Base-by-base conservation (phyloP, 1,140 invertebrate genomes). In the Muscidifurax raptorellus region DNA sequence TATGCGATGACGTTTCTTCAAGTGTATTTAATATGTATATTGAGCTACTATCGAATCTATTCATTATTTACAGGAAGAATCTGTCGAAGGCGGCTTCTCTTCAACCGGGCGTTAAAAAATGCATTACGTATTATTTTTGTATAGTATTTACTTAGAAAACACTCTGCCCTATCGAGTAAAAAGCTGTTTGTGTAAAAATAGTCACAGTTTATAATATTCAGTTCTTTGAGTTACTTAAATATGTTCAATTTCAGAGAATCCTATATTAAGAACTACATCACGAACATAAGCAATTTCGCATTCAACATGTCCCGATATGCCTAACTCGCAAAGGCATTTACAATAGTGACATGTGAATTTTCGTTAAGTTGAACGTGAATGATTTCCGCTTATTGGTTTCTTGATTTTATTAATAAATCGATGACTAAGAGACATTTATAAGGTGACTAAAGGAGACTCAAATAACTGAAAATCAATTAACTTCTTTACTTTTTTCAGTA, bases 1-100 rank as follows among this genome's bases (percentile, higher is more conserved):
- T 86, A 86, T 85, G 85, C 81, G 47, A 66, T 66, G 72, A 84
- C 64, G 84, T 74, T 87, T 52, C 52, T 64, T 84, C 18, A 67
- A 66, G 74, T 79, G 13, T 40, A 32, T 71, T 77, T 69, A 64
- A 76, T 79, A 25, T 52, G 2, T 78, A 78, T 76, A 80, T 13
- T 7, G 47, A 67, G 18, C 40, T 80, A 27, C 44, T 67, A 75
- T 84, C 1, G 30, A 84, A 47, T 66, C 75, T 72, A 80, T 80
- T 18, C 47, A 77, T n/a, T 85, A 81, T 80, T 25, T 80, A 85
- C 59, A 77, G 52, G 32, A 80, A 67, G 15, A 76, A 75, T 75
- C 74, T 27, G 52, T 25, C 59, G 10, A 40, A 72, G 22, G 25
- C 28, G n/a, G 47, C 66, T 84, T n/a, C 66, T 12, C 25, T 30